Conservation (phyloP, 2,888 invertebrate species). For the Drosophila formosana region DNA sequence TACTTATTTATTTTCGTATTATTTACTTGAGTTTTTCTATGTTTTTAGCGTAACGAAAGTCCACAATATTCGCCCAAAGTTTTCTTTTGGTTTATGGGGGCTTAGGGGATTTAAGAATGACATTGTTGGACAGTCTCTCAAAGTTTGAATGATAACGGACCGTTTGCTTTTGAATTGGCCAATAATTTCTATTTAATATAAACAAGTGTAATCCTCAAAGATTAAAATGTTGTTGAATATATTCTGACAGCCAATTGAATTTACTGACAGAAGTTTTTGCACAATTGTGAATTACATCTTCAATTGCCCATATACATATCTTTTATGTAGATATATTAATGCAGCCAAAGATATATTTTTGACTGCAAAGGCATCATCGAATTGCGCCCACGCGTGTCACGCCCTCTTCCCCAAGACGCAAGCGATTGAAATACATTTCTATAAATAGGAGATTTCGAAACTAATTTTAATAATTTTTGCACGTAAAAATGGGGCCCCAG, state of each 20-base stretch:
- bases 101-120: neutral
- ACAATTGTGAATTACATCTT: slow-evolving; percentile 1
- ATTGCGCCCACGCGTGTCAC: slow-evolving; percentile 20
- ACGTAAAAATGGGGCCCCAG: slow-evolving; percentile 57
- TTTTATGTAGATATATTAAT: slow-evolving; percentile 14
- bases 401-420: slow-evolving; percentile 52
- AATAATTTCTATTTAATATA: neutral
- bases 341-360: neutral
- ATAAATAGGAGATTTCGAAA: slow-evolving; percentile 65
- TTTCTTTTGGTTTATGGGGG: neutral
- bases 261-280: neutral
- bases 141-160: neutral
- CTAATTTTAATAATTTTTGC: slow-evolving; percentile 71
- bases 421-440: slow-evolving; percentile 56
- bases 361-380: slow-evolving; percentile 13
- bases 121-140: neutral
- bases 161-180: neutral
- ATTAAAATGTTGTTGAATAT: neutral
- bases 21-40: slow-evolving; percentile 4
- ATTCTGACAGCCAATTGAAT: neutral
- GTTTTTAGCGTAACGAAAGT: neutral
- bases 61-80: slow-evolving; percentile 4
- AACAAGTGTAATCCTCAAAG: no score
- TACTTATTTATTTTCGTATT: slow-evolving; percentile 14
- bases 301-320: neutral